Evolutionary conservation across 2,113 vertebrate genomes (phyloP), one percentile per base, ranked within the genome.

Genomic region (Sinocyclocheilus rhinocerous): DNA sequence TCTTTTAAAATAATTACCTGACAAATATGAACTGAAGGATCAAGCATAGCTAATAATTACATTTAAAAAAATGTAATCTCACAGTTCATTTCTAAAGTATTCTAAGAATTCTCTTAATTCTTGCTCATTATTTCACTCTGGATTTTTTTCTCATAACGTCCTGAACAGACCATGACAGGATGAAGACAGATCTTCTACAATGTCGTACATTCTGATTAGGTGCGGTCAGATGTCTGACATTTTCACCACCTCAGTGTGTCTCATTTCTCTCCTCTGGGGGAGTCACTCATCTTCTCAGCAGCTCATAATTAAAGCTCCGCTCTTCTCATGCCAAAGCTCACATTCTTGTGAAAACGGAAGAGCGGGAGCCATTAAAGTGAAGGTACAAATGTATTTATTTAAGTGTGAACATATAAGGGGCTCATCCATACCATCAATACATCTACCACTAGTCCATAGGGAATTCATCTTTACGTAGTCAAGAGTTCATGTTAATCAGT

Each of bases 181-280:
- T 24, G 67, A 55, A n/a, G 22, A 84, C 29, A 55, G 6, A 2
- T 84, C 26, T 15, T 83, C 20, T 2, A 83, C 16, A 22, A 70
- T n/a, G 63, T 83, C 65, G 8, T 52, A 6, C 5, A 70, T 70
- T 83, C 26, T 55, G 81, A 83, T 52, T 2, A 75, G 52, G 69
- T 45, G 52, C 36, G n/a, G 39, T 84, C 33, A 63, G 79, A 76
- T 63, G 10, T 76, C 67, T 65, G 78, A 81, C 85, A 86, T 87
- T 83, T 63, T 72, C 85, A 13, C 12, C 69, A 59, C 48, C 67
- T 73, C 69, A 61, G 24, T 16, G 57, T 81, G 77, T 81, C 77
- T 81, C 85, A 83, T 67, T 87, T 42, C 72, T 55, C 11, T 87
- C 50, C 69, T 84, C 50, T 12, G 45, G 65, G 42, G 39, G 42